Evolutionary conservation across 2,888 invertebrate species (phyloP).

Genomic region (Drosophila bunnanda): DNA sequence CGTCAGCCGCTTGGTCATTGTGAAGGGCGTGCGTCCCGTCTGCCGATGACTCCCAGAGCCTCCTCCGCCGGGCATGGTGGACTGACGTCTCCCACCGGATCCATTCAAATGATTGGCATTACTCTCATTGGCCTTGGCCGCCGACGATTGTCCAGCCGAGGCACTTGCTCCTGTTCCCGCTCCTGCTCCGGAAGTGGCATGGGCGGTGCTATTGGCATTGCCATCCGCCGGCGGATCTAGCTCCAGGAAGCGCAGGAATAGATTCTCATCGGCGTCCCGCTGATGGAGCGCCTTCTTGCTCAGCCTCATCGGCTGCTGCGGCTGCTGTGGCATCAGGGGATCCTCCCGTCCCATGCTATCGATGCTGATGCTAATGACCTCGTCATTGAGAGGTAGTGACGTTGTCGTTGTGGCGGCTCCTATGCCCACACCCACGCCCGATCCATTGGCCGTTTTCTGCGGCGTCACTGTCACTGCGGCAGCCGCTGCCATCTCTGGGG

Average conservation of each 20-base stretch:
- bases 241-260: constrained; percentile 91
- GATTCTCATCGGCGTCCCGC: constrained; percentile 89
- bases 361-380: constrained; percentile 82
- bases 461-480: constrained; percentile 33
- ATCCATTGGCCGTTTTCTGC: constrained; percentile 78
- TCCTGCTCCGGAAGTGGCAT: background rate
- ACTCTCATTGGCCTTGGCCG: constrained; percentile 68
- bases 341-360: constrained; percentile 73
- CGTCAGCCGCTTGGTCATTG: constrained; percentile 88
- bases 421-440: constrained; percentile 5
- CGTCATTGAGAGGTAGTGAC: constrained; percentile 49
- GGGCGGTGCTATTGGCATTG: constrained; percentile 85
- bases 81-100: constrained; percentile 51
- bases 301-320: constrained; percentile 80
- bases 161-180: background rate
- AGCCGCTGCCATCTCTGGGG: constrained; percentile 29
- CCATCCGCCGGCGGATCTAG: constrained; percentile 87
- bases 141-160: constrained; percentile 4
- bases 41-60: constrained; percentile 48
- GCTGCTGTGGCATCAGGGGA: constrained; percentile 21
- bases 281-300: constrained; percentile 87
- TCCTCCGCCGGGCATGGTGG: constrained; percentile 75
- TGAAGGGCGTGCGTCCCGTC: constrained; percentile 92
- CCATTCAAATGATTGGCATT: constrained; percentile 86
- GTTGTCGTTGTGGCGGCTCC: constrained; percentile 3